Base-by-base conservation (phyloP, 2,888 invertebrate genomes). In the Phrixothrix hirtus region DNA sequence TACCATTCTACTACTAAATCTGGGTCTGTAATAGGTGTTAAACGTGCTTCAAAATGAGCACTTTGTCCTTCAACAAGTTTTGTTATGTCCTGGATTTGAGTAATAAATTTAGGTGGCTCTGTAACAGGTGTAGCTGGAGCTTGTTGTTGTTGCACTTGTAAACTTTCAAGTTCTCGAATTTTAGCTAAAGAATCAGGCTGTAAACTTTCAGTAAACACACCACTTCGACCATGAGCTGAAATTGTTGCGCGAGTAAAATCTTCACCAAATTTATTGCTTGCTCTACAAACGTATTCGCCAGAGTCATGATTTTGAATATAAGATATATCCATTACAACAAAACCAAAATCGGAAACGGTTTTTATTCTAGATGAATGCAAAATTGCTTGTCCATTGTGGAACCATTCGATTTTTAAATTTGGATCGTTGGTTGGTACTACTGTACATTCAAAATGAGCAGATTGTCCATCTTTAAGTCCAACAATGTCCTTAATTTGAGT, bases 1-100 rank as follows among this genome's bases (percentile, higher is more conserved):
- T 88, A 93, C 96, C 96, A 96, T 76, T 96, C 95, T 11, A 96
- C 94, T 62, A 87, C 88, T 57, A 97, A 82, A 64, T 94, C 92
- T 2, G 97, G 96, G 79, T 98, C 98, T 51, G 91, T 92, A 14
- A 95, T 86, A 0, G 99, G 99, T 14, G 92, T 89, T 39, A 98
- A 82, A 66, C 92, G 85, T 12, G 95, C 95, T 77, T 97, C 92
- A 64, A 92, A 86, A 82, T 92, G 95, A 61, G 94, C 95, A 63
- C 94, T 91, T 75, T 96, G 95, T 25, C 96, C 95, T 79, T 99
- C 98, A 43, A 89, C 89, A 52, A 98, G 77, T 73, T 89, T 89
- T 1, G 88, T 86, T 6, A 93, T 84, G 69, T 92, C 91, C 56
- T 82, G 78, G 61, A 96, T 89, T 72, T 94, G 93, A 0, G 92